These are phyloP conservation scores for Melikaiella ostensackeni DNA, from an alignment of 2,888 invertebrate genomes.

Conservation along the genomic window DNA sequence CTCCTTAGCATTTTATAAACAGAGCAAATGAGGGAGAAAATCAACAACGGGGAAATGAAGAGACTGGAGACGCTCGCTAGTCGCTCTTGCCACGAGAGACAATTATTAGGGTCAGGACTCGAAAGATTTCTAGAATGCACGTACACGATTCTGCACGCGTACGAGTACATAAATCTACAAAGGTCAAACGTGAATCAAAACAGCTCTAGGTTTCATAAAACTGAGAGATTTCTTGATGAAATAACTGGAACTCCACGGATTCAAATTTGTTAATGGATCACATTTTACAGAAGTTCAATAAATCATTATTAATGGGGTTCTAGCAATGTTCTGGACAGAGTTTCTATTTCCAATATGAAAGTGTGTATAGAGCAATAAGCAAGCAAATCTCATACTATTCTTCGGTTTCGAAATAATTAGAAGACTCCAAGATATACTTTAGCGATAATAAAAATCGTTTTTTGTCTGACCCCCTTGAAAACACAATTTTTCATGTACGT, in stretches of 20 bases:
- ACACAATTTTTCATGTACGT: no score
- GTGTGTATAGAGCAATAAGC: no score
- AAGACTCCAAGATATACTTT: no score
- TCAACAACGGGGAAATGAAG: slow-evolving; percentile 9
- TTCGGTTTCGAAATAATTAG: no score
- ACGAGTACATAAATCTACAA: not conserved
- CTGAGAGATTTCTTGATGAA: not conserved
- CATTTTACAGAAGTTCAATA: not conserved
- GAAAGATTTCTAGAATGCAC: slow-evolving; percentile 10
- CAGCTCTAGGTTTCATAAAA: not conserved
- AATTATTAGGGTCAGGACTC: slow-evolving; percentile 20
- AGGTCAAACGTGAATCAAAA: not conserved
- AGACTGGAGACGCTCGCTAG: slow-evolving; percentile 7
- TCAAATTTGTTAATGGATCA: not conserved
- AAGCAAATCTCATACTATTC: no score
- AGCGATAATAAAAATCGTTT: no score
- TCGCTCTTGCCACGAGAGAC: slow-evolving; percentile 16
- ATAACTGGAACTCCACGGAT: not conserved
- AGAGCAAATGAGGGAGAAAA: slow-evolving; percentile 23
- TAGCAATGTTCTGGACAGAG: no score
- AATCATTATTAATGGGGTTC: no score
- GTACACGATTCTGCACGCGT: slow-evolving; percentile 8
- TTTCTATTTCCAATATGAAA: no score
- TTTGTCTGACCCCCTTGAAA: no score
- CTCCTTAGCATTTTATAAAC: slow-evolving; percentile 47